phyloP scores from a whole-genome alignment of 1,140 invertebrate species.

The Anastatus disparis region DNA sequence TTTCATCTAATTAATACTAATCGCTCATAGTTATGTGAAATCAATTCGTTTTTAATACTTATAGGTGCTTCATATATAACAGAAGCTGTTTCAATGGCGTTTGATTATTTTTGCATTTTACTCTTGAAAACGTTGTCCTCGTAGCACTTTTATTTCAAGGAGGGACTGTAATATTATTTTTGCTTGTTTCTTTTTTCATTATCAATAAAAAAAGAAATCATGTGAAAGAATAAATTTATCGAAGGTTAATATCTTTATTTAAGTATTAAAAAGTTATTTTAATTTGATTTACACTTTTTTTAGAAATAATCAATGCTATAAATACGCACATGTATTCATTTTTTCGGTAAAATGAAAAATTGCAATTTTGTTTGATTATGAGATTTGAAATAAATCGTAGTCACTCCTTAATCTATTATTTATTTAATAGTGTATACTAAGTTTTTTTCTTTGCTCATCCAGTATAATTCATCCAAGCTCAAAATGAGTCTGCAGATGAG shows the following conservation, averaged over 20 bases:
- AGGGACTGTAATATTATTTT: conserved; percentile 3
- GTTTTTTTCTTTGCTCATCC: conserved; percentile 8
- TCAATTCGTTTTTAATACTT: conserved; percentile 11
- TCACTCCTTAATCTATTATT: neutral
- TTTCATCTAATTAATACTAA: too few relatives aligned
- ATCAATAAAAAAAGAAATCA: neutral
- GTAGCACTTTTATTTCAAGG: conserved; percentile 18
- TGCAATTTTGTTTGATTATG: too few relatives aligned
- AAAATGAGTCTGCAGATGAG: neutral
- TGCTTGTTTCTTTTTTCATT: neutral
- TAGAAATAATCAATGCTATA: too few relatives aligned
- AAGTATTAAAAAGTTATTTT: neutral
- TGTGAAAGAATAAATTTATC: neutral
- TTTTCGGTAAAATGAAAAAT: too few relatives aligned
- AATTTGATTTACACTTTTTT: too few relatives aligned
- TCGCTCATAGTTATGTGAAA: conserved; percentile 21
- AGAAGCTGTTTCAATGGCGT: neutral
- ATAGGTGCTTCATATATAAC: neutral
- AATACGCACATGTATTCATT: too few relatives aligned
- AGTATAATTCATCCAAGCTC: conserved; percentile 10
- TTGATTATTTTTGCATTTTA: neutral
- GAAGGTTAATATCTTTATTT: conserved; percentile 9
- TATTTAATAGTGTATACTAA: too few relatives aligned
- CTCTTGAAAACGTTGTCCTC: neutral
- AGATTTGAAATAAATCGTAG: too few relatives aligned